Evolutionary conservation across 1,140 invertebrate genomes (phyloP).

Genomic region (Asbolus verrucosus): DNA sequence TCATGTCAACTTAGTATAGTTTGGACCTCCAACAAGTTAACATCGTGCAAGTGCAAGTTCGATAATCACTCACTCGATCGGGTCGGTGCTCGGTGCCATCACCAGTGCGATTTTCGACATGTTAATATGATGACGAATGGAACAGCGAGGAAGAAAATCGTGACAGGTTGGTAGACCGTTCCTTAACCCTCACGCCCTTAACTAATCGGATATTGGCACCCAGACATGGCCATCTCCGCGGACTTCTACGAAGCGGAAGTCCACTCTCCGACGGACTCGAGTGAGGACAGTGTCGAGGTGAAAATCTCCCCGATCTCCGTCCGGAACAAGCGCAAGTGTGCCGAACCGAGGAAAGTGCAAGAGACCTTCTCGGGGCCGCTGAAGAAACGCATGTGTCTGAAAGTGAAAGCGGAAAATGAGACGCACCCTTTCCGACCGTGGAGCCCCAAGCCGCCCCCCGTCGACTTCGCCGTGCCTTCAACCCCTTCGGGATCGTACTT

Average conservation of each 20-base stretch:
- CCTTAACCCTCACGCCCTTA: too few relatives aligned
- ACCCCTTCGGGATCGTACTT: slow-evolving; percentile 54
- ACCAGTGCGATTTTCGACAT: too few relatives aligned
- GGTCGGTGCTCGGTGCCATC: too few relatives aligned
- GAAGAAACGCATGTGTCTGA: slow-evolving; percentile 75
- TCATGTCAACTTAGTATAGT: slow-evolving; percentile 67
- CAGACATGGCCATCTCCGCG: slow-evolving; percentile 67
- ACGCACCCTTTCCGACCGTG: slow-evolving; percentile 70
- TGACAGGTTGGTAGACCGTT: background rate
- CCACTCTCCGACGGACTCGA: slow-evolving; percentile 69
- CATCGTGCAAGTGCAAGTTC: background rate
- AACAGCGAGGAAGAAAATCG: background rate
- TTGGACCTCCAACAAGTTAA: slow-evolving; percentile 28
- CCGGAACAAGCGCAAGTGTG: slow-evolving; percentile 74
- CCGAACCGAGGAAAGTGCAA: slow-evolving; percentile 73
- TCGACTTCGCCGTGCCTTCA: slow-evolving; percentile 27
- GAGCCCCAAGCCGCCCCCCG: slow-evolving; percentile 64
- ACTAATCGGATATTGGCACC: too few relatives aligned
- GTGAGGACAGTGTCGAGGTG: slow-evolving; percentile 81
- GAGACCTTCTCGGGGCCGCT: slow-evolving; percentile 67
- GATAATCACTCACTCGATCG: background rate
- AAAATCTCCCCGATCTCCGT: slow-evolving; percentile 74
- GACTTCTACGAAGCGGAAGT: slow-evolving; percentile 68
- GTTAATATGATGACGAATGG: slow-evolving; percentile 21
- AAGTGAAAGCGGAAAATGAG: slow-evolving; percentile 62